These are phyloP conservation scores for Caretta caretta DNA, from an alignment of 2,113 vertebrate species.

Conservation along the genomic window DNA sequence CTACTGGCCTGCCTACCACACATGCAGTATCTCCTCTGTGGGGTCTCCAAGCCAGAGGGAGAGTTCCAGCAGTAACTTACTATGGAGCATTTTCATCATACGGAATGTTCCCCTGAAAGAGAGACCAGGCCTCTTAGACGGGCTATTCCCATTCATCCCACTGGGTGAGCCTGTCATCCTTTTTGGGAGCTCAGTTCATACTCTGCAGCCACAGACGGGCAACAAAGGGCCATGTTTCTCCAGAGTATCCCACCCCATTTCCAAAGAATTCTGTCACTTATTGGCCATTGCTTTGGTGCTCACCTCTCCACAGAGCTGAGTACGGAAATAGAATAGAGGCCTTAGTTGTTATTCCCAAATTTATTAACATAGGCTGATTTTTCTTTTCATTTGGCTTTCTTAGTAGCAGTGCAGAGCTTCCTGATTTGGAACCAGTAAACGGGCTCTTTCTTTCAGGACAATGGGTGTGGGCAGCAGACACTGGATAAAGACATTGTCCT, in stretches of 20 bases:
- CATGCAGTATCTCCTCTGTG: not conserved
- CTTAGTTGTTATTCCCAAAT: not conserved
- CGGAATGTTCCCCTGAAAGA: not conserved
- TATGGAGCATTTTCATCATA: not conserved
- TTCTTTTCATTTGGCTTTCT: not conserved
- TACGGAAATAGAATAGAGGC: not conserved
- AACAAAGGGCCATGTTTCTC: not conserved
- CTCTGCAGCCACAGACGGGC: not conserved
- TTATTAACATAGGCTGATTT: not conserved
- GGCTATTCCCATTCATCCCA: not conserved
- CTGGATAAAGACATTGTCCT: conserved; percentile 56
- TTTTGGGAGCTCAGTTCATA: rapidly evolving
- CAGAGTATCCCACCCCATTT: not conserved
- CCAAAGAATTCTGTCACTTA: rapidly evolving
- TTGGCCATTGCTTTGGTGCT: not conserved
- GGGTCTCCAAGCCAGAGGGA: not conserved
- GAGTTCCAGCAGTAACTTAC: not conserved
- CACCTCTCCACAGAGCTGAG: not conserved
- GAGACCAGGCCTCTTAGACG: not conserved
- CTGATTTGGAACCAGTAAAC: not conserved
- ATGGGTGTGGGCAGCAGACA: conserved; percentile 59
- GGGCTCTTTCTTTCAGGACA: conserved; percentile 35
- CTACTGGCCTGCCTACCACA: not conserved
- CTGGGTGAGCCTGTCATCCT: rapidly evolving
- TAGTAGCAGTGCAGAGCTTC: not conserved